Evolutionary conservation across 2,113 vertebrate genomes (phyloP), one percentile per base, ranked within the genome.

Genomic region (Bungarus multicinctus): DNA sequence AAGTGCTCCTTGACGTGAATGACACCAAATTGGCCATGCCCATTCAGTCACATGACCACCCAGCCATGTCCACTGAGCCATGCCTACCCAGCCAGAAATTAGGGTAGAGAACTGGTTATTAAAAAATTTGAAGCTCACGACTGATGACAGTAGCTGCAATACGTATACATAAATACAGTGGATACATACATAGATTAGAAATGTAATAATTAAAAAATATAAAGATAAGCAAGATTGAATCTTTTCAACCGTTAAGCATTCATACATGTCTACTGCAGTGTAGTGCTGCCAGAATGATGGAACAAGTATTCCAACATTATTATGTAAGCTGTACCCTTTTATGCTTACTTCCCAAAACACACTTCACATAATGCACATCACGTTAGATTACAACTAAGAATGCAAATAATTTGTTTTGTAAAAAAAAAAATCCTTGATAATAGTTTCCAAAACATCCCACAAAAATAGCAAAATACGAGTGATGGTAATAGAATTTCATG

Each of bases 91-190:
- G 47, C 47, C 47, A 50, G 47, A 9, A 1, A 50, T 50, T 50
- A 50, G 47, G 47, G 47, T 50, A 50, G 8, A 50, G 47, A 50
- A 50, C 47, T 50, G 47, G 47, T 50, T 50, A 8, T 50, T 50
- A 9, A 50, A 50, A 50, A 50, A 2, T 10, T 50, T 50, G 47
- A 50, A 50, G 47, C 47, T 50, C 47, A 50, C 47, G 7, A 50
- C 47, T 50, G 88, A 90, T 87, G 91, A 95, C 94, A 93, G 22
- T 74, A 58, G 60, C 58, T 50, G n/a, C 14, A 87, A 0, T 93
- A 54, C 34, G 12, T 30, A 69, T n/a, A 69, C 12, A 69, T 69
- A n/a, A 69, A 69, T 69, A 34, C 43, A 85, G 22, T 87, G 87
- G 50, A 23, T 87, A 94, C n/a, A 90, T n/a, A 58, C 3, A 92